Evolutionary conservation across 2,888 invertebrate genomes (phyloP).

Genomic region (Malachius bipustulatus): DNA sequence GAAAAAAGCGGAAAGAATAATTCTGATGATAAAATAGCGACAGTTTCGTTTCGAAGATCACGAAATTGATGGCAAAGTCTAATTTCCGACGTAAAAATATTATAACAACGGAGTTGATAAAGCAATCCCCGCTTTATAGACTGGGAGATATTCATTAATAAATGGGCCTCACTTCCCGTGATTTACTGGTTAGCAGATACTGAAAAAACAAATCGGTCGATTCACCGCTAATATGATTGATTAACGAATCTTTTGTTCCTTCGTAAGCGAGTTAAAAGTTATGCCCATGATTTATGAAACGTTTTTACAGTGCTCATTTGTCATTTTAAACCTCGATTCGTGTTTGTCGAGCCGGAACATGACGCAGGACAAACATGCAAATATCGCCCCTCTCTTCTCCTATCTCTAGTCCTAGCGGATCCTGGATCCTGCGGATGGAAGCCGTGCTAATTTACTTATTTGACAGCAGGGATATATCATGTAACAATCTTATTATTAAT

Average conservation of each 20-base stretch:
- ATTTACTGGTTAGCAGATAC: slow-evolving; percentile 23
- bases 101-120: too few relatives aligned
- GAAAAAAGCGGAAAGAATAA: too few relatives aligned
- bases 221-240: slow-evolving; percentile 28
- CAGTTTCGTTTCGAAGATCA: too few relatives aligned
- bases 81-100: too few relatives aligned
- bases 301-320: slow-evolving; percentile 3
- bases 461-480: background rate
- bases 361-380: slow-evolving; percentile 3
- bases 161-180: slow-evolving; percentile 11
- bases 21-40: too few relatives aligned
- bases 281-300: slow-evolving; percentile 1
- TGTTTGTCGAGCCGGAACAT: slow-evolving; percentile 3
- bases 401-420: too few relatives aligned
- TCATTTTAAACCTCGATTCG: slow-evolving; percentile 2
- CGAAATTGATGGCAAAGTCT: too few relatives aligned
- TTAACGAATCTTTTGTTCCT: slow-evolving; percentile 25
- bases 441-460: slow-evolving; percentile 1
- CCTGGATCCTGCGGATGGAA: too few relatives aligned
- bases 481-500: too few relatives aligned
- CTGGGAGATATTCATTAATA: background rate
- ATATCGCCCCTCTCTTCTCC: background rate
- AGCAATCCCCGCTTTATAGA: too few relatives aligned
- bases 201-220: slow-evolving; percentile 28
- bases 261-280: slow-evolving; percentile 9